These are phyloP conservation scores for Temnothorax rugatulus DNA, from an alignment of 2,888 invertebrate species.

Conservation along the genomic window DNA sequence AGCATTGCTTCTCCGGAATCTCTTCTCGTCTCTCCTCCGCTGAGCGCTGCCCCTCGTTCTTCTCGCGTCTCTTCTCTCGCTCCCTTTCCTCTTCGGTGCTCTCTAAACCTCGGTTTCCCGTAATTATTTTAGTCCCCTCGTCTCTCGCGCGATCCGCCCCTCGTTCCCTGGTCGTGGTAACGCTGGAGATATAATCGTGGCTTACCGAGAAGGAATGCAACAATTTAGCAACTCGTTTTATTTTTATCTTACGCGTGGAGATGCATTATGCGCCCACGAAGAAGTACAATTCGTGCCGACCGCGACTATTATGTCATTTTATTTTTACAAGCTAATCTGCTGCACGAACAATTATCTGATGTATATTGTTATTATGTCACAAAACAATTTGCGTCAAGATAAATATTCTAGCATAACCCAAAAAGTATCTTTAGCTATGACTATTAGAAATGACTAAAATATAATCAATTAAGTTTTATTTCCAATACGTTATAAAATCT, in stretches of 20 bases:
- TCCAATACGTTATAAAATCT: background rate
- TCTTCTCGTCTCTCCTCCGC: slow-evolving; percentile 75
- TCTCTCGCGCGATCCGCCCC: slow-evolving; percentile 46
- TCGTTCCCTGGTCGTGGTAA: slow-evolving; percentile 30
- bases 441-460: background rate
- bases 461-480: background rate
- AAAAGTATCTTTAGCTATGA: background rate
- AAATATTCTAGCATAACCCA: background rate
- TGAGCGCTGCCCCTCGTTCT: slow-evolving; percentile 53
- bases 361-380: background rate
- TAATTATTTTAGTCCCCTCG: slow-evolving; percentile 65
- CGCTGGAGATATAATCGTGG: slow-evolving; percentile 45
- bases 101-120: slow-evolving; percentile 65
- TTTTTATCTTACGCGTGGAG: slow-evolving; percentile 3
- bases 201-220: slow-evolving; percentile 37
- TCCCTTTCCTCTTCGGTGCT: slow-evolving; percentile 56
- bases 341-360: background rate
- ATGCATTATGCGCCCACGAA: background rate
- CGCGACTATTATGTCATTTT: slow-evolving; percentile 52
- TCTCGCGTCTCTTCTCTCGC: slow-evolving; percentile 61
- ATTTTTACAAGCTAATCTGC: background rate
- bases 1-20: slow-evolving; percentile 83
- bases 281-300: slow-evolving; percentile 9
- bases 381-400: slow-evolving; percentile 48
- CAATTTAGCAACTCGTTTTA: slow-evolving; percentile 41